Evolutionary conservation across 2,888 invertebrate species (phyloP).

Genomic region (Temnothorax ravouxi): DNA sequence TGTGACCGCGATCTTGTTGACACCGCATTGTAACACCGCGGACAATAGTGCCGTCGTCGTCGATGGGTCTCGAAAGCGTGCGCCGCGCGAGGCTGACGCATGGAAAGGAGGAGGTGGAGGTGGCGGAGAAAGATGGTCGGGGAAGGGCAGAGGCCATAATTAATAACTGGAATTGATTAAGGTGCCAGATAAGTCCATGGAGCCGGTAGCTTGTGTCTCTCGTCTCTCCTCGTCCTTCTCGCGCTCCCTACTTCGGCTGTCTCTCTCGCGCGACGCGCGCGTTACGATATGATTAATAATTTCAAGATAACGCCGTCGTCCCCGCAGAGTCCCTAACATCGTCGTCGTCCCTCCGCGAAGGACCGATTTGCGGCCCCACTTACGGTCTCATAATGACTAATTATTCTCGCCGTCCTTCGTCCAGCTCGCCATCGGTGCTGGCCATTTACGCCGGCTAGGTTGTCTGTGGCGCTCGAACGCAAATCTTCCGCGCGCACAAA

Average conservation of each 20-base stretch:
- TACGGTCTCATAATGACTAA: conserved; percentile 85
- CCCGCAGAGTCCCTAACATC: conserved; percentile 75
- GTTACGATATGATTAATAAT: conserved; percentile 85
- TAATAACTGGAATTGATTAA: conserved; percentile 85
- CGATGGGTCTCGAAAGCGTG: conserved; percentile 74
- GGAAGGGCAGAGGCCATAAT: conserved; percentile 67
- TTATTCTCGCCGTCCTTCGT: conserved; percentile 77
- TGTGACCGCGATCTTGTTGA: conserved; percentile 83
- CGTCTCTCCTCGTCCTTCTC: conserved; percentile 54
- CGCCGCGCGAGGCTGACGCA: conserved; percentile 63
- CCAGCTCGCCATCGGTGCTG: conserved; percentile 38
- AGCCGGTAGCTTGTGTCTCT: conserved; percentile 73
- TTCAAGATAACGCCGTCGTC: conserved; percentile 83
- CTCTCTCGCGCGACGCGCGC: conserved; percentile 69
- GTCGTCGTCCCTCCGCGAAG: conserved; percentile 75
- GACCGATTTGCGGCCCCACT: conserved; percentile 83
- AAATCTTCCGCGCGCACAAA: conserved; percentile 19
- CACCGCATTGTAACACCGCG: conserved; percentile 82
- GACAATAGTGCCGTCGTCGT: conserved; percentile 76
- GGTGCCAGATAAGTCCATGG: conserved; percentile 86
- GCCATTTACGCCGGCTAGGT: conserved; percentile 27
- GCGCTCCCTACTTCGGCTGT: conserved; percentile 40
- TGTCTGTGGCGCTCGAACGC: conserved; percentile 16
- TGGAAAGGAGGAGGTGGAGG: conserved; percentile 39
- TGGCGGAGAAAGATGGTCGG: conserved; percentile 10